These are phyloP conservation scores for Toxonevra muliebris DNA, from an alignment of 2,888 invertebrate species.

Conservation along the genomic window DNA sequence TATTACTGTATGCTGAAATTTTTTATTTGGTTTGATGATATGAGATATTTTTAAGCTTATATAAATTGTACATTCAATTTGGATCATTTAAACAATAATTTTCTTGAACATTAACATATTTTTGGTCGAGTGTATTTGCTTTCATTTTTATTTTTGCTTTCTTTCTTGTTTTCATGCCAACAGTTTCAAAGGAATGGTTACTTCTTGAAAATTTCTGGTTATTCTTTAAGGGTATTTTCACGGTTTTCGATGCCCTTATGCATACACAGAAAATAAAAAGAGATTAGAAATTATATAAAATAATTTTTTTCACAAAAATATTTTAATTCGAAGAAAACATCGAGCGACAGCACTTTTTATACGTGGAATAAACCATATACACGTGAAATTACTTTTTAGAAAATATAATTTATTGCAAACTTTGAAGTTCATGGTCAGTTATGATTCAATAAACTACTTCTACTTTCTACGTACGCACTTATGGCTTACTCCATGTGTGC, in stretches of 20 bases:
- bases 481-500: too few species aligned
- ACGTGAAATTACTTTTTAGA: background rate
- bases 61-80: background rate
- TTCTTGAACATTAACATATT: background rate
- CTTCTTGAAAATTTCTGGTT: conserved; percentile 42
- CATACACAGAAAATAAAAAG: conserved; percentile 35
- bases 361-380: too few species aligned
- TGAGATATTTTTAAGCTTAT: background rate
- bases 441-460: too few species aligned
- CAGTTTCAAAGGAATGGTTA: conserved; percentile 48
- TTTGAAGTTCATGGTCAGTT: too few species aligned
- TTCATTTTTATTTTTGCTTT: conserved; percentile 5
- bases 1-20: background rate
- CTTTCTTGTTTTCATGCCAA: conserved; percentile 29
- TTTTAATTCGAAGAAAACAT: background rate
- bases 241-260: conserved; percentile 38
- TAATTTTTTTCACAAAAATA: background rate
- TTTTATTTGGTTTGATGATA: background rate
- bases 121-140: conserved; percentile 11
- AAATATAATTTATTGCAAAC: too few species aligned
- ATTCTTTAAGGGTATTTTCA: conserved; percentile 41
- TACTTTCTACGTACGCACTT: too few species aligned
- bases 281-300: too few species aligned
- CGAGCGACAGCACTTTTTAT: too few species aligned
- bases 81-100: background rate